phyloP scores from a whole-genome alignment of 1,140 invertebrate genomes.

The Bicyclus anynana region DNA sequence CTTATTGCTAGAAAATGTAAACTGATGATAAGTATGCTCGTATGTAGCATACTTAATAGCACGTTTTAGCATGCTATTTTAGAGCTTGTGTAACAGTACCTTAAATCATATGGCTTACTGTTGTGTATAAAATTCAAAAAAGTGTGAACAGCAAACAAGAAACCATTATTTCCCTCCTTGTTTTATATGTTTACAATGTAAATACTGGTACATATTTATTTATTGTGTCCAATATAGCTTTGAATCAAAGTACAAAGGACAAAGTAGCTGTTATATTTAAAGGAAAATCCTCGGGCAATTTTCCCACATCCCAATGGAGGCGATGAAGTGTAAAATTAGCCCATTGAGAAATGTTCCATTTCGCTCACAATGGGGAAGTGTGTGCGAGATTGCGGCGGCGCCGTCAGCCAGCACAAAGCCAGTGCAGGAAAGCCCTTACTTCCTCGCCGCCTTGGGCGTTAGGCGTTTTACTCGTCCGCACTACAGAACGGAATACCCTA shows the following conservation, averaged over 20 bases:
- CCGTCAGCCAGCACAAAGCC: conserved; percentile 30
- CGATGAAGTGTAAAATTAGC: conserved; percentile 47
- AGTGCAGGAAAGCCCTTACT: conserved; percentile 25
- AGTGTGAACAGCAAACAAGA: too few species aligned
- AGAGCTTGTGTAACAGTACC: too few species aligned
- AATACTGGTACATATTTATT: background rate
- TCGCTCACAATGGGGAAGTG: conserved; percentile 31
- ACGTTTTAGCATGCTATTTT: too few species aligned
- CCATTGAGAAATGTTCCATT: conserved; percentile 39
- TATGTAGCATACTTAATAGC: too few species aligned
- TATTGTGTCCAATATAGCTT: background rate
- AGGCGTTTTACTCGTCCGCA: conserved; percentile 20
- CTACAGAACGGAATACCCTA: background rate
- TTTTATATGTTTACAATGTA: too few species aligned
- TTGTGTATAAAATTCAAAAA: too few species aligned
- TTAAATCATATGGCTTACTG: too few species aligned
- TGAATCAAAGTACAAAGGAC: background rate
- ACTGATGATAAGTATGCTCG: too few species aligned
- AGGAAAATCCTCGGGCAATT: conserved; percentile 7
- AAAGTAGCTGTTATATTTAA: background rate
- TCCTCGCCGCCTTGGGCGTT: conserved; percentile 23
- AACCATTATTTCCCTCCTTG: too few species aligned
- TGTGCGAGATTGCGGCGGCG: conserved; percentile 36
- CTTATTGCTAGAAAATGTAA: too few species aligned
- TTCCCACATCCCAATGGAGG: conserved; percentile 23